Percentiles rank a stretch among this genome's conserved stretches.
These are phyloP conservation scores for Nerophis lumbriciformis DNA, from an alignment of 2,113 vertebrate genomes.

Conservation along the genomic window DNA sequence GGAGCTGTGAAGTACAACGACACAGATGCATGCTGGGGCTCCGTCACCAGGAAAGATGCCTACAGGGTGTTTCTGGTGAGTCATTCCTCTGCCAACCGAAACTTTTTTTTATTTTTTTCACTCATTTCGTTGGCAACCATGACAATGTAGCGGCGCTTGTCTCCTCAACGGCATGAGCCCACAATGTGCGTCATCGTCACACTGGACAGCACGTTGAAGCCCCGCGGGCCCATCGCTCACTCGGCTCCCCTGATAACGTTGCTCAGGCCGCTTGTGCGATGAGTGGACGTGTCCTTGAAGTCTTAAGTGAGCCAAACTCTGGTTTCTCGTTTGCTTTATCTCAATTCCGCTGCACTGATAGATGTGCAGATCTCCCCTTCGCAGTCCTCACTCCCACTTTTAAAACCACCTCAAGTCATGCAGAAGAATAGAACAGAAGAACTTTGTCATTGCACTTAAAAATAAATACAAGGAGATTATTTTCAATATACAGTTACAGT, in stretches of 20 bases:
- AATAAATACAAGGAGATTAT: too few relatives aligned
- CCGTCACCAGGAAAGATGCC: slow-evolving; percentile 82
- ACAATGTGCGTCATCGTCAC: slow-evolving; percentile 6
- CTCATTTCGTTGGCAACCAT: too few relatives aligned
- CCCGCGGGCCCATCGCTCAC: not conserved
- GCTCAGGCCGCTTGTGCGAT: slow-evolving; percentile 6
- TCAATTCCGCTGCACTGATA: slow-evolving; percentile 50
- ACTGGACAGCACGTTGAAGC: too few relatives aligned
- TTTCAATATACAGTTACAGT: too few relatives aligned
- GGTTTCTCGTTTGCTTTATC: slow-evolving; percentile 47
- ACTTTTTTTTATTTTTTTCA: too few relatives aligned
- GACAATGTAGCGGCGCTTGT: too few relatives aligned
- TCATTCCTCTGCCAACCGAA: slow-evolving; percentile 5
- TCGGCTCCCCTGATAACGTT: not conserved
- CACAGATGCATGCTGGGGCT: slow-evolving; percentile 90
- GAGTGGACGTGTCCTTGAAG: slow-evolving; percentile 53
- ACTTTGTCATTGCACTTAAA: too few relatives aligned
- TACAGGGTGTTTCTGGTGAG: slow-evolving; percentile 96
- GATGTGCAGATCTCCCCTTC: slow-evolving; percentile 52
- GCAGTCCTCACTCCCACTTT: slow-evolving; percentile 3
- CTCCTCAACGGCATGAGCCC: too few relatives aligned
- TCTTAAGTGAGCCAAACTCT: slow-evolving; percentile 26
- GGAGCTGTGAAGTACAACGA: slow-evolving; percentile 83
- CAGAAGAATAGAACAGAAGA: too few relatives aligned
- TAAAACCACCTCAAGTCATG: too few relatives aligned